Evolutionary conservation across 30 jellyfish, hydroid and myxozoan genomes (phyloP).

Genomic region (Catostylus mosaicus): DNA sequence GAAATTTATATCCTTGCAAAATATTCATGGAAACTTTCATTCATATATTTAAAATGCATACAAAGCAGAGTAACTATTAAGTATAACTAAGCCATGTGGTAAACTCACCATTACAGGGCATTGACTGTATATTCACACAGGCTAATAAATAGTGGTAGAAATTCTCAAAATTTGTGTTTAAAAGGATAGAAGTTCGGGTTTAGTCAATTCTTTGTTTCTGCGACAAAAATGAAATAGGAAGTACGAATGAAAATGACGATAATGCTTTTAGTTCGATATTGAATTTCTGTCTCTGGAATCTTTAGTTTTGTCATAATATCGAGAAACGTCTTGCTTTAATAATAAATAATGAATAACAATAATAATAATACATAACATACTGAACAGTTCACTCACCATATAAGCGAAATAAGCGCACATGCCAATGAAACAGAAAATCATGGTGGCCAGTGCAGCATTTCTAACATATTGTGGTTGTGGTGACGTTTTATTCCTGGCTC

Average conservation of each 20-base stretch:
- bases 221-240: not conserved
- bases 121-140: no score
- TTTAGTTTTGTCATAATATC: not conserved
- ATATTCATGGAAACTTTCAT: no score
- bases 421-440: slow-evolving; percentile 68
- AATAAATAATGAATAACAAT: not conserved
- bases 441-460: slow-evolving; percentile 79
- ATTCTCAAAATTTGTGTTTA: no score
- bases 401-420: slow-evolving; percentile 46
- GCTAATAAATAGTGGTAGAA: no score
- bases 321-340: not conserved
- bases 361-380: not conserved
- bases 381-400: slow-evolving; percentile 10
- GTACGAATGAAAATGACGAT: not conserved
- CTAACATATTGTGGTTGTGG: slow-evolving; percentile 81
- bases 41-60: no score
- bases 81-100: no score
- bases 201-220: not conserved
- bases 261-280: not conserved
- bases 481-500: slow-evolving; percentile 55
- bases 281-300: not conserved
- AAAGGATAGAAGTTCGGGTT: not conserved
- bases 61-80: no score
- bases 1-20: no score
- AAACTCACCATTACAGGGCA: no score